Evolutionary conservation across 1,140 invertebrate genomes (phyloP).

Genomic region (Diachasmimorpha longicaudata): DNA sequence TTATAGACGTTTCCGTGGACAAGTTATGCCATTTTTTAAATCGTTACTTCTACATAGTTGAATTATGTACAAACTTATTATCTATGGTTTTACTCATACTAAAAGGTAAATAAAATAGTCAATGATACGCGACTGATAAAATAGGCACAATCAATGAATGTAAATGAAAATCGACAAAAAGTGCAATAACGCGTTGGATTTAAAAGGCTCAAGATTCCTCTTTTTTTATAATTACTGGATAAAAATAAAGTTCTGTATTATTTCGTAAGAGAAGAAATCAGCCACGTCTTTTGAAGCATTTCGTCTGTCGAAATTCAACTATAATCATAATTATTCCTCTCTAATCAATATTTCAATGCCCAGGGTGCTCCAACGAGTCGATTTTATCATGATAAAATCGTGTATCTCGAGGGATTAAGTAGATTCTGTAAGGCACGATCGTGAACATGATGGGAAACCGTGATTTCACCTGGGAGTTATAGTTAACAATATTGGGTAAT

Average conservation of each 20-base stretch:
- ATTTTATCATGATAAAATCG: slow-evolving; percentile 5
- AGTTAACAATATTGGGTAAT: background rate
- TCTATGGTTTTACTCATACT: background rate
- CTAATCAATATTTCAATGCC: slow-evolving; percentile 21
- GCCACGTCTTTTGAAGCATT: background rate
- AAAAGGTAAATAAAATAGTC: background rate
- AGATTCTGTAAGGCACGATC: slow-evolving; percentile 46
- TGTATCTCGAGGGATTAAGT: slow-evolving; percentile 25
- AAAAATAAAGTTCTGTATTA: background rate
- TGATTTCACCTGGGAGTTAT: slow-evolving; percentile 5
- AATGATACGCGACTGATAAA: background rate
- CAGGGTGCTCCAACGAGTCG: slow-evolving; percentile 15
- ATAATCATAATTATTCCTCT: background rate
- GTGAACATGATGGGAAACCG: slow-evolving; percentile 38
- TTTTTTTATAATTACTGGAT: background rate
- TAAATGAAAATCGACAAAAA: background rate
- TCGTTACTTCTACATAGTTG: background rate
- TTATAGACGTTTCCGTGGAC: background rate
- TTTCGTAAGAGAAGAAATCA: background rate
- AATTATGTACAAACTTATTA: background rate
- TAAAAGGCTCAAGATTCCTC: background rate
- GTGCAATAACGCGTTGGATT: background rate
- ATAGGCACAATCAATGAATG: background rate
- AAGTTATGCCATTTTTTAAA: background rate
- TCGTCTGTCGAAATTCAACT: background rate